Conservation (phyloP, 64 coral and sea anemone species). For the Montipora capricornis region DNA sequence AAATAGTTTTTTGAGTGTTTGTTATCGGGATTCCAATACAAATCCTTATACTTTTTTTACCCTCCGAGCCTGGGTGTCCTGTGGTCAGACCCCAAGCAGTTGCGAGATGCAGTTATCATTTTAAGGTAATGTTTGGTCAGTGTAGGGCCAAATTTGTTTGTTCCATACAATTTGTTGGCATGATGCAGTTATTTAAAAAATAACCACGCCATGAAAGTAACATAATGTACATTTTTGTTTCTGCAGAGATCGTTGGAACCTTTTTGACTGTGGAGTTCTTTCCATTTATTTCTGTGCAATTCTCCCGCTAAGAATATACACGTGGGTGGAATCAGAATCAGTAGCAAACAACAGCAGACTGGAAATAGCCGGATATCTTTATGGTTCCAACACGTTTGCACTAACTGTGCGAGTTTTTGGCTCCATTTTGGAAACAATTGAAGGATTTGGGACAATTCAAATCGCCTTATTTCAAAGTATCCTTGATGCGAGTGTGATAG, state of each 20-base stretch:
- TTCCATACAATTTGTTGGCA: too few relatives aligned
- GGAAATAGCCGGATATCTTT: slow-evolving; percentile 24
- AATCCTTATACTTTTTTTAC: not conserved
- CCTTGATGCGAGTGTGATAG: too few relatives aligned
- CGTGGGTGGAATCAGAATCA: not conserved
- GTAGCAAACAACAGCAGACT: slow-evolving; percentile 27
- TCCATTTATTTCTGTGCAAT: slow-evolving; percentile 12
- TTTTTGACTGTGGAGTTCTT: slow-evolving; percentile 11
- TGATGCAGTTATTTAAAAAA: too few relatives aligned
- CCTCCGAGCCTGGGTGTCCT: too few relatives aligned
- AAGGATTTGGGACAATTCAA: too few relatives aligned
- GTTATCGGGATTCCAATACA: not conserved
- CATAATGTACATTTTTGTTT: not conserved
- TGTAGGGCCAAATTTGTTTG: too few relatives aligned
- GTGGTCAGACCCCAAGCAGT: too few relatives aligned
- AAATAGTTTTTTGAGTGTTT: not conserved
- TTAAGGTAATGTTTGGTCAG: too few relatives aligned
- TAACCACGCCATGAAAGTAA: too few relatives aligned
- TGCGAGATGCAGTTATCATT: too few relatives aligned
- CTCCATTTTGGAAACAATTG: not conserved
- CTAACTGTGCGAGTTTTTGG: slow-evolving; percentile 48
- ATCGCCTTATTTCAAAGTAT: too few relatives aligned
- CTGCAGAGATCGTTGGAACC: slow-evolving; percentile 60
- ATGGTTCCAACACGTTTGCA: slow-evolving; percentile 53
- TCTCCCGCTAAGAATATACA: slow-evolving; percentile 24